Conservation (phyloP, 2,888 invertebrate species). For the Mythimna ferrago region DNA sequence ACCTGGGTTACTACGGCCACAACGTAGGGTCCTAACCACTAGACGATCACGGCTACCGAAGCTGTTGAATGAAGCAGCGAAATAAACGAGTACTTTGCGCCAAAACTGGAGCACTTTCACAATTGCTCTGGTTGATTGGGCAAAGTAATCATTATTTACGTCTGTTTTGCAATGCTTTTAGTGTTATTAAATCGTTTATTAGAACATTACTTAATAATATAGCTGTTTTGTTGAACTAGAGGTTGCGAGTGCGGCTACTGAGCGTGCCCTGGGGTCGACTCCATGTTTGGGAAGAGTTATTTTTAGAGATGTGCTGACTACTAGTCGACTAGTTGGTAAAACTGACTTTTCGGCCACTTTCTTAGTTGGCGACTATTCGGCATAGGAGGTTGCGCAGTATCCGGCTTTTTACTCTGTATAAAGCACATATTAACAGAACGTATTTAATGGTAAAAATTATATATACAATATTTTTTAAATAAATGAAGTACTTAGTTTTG, state of each 20-base stretch:
- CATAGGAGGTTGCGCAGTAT: too few relatives aligned
- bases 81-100: slow-evolving; percentile 9
- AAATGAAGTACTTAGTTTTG: too few relatives aligned
- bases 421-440: too few relatives aligned
- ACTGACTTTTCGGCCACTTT: too few relatives aligned
- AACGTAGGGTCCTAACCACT: slow-evolving; percentile 95
- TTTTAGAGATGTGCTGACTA: neutral
- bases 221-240: too few relatives aligned
- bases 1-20: slow-evolving; percentile 95
- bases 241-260: neutral
- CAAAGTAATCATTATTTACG: slow-evolving; percentile 7
- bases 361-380: too few relatives aligned
- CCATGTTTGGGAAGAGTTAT: neutral
- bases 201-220: neutral
- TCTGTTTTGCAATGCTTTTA: neutral
- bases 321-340: too few relatives aligned
- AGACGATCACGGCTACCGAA: slow-evolving; percentile 90
- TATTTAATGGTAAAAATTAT: too few relatives aligned
- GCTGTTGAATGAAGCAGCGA: slow-evolving; percentile 58
- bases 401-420: too few relatives aligned
- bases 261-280: neutral
- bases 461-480: too few relatives aligned
- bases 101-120: slow-evolving; percentile 62
- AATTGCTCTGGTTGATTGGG: slow-evolving; percentile 54
- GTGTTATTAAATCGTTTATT: slow-evolving; percentile 3